phyloP scores from a whole-genome alignment of 1,140 invertebrate genomes.

The Scaptomyza hsui region DNA sequence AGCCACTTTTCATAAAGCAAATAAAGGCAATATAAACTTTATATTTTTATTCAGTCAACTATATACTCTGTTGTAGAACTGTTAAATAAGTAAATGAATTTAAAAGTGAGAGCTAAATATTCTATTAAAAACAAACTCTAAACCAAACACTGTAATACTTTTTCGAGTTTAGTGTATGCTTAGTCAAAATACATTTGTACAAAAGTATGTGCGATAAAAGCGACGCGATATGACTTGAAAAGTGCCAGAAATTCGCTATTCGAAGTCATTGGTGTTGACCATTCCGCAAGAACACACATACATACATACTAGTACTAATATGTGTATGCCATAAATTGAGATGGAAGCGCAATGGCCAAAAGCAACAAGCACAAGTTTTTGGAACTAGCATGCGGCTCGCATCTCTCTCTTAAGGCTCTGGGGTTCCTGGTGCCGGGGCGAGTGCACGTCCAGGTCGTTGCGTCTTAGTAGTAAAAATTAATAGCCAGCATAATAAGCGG shows the following conservation, averaged over 20 bases:
- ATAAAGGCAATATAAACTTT: neutral
- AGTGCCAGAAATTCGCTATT: conserved; percentile 17
- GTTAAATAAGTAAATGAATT: too few relatives aligned
- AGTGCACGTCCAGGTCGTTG: conserved; percentile 36
- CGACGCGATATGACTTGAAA: conserved; percentile 62
- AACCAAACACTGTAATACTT: conserved; percentile 7
- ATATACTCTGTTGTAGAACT: too few relatives aligned
- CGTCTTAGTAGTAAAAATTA: conserved; percentile 79
- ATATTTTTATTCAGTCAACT: neutral
- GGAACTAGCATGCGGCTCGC: neutral
- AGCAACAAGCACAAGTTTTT: conserved; percentile 62
- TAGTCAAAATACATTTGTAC: conserved; percentile 74
- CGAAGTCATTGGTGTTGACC: conserved; percentile 37
- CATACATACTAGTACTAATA: too few relatives aligned
- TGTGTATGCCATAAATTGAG: conserved; percentile 69
- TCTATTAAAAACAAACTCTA: neutral
- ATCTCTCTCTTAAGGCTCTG: neutral
- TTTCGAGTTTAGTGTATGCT: conserved; percentile 19
- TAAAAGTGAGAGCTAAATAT: too few relatives aligned
- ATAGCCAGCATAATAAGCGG: conserved; percentile 81
- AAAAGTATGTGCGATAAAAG: conserved; percentile 71
- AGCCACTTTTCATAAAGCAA: conserved; percentile 30
- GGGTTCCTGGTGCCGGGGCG: neutral
- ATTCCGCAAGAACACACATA: conserved; percentile 61
- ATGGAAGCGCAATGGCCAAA: conserved; percentile 52